Evolutionary conservation across 2,113 vertebrate species (phyloP).

Genomic region (Podarcis cretensis): DNA sequence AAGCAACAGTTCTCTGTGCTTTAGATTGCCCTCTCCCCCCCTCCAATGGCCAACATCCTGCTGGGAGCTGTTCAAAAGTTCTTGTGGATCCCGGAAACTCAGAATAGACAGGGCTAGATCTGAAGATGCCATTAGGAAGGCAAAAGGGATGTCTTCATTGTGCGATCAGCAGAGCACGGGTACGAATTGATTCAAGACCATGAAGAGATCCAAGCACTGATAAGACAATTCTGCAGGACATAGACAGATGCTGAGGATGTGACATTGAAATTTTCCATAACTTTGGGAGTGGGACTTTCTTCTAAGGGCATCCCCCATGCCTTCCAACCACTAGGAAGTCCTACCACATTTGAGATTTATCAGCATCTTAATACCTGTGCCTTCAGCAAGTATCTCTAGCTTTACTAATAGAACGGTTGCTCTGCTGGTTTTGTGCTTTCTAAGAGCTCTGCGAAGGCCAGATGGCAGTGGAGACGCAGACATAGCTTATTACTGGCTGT

Average conservation of each 20-base stretch:
- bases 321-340: background rate
- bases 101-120: background rate
- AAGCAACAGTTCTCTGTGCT: background rate
- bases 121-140: background rate
- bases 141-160: background rate
- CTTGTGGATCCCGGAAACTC: background rate
- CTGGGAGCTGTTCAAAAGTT: background rate
- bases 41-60: too few relatives aligned
- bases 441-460: background rate
- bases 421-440: background rate
- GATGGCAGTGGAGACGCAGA: background rate
- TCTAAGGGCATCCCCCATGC: background rate
- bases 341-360: background rate
- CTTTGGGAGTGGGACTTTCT: background rate
- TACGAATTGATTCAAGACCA: background rate
- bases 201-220: too few relatives aligned
- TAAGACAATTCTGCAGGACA: background rate
- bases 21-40: too few relatives aligned
- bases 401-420: background rate
- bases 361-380: background rate
- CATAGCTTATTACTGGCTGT: background rate
- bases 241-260: too few relatives aligned
- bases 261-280: background rate
- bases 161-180: background rate
- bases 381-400: background rate